These are phyloP conservation scores for Sebastes reedi DNA, from an alignment of 2,797 vertebrate species.

Conservation along the genomic window DNA sequence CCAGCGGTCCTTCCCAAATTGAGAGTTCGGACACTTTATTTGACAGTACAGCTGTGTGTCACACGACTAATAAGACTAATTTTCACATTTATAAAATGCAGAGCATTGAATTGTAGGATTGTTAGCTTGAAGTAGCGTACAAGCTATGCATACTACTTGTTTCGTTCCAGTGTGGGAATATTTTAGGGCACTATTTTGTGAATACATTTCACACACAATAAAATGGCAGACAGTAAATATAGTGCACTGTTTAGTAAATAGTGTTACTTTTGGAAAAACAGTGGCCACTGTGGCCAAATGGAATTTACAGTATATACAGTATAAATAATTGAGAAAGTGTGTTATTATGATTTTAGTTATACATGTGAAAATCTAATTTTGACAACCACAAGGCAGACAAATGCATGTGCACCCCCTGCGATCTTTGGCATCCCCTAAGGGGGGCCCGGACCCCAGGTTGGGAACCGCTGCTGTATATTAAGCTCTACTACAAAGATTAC, in stretches of 20 bases:
- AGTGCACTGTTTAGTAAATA: not conserved
- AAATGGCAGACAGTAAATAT: not conserved
- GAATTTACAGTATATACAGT: not conserved
- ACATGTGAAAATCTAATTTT: too few species aligned
- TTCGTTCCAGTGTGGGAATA: not conserved
- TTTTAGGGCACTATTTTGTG: not conserved
- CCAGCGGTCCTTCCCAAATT: too few species aligned
- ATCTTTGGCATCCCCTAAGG: too few species aligned
- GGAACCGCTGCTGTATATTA: not conserved
- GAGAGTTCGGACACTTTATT: not conserved
- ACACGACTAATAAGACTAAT: not conserved
- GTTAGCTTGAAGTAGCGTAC: not conserved
- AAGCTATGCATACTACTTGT: not conserved
- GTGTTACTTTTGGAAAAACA: not conserved
- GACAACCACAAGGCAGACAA: too few species aligned
- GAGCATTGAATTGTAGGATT: not conserved
- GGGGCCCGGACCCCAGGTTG: too few species aligned
- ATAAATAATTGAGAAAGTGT: too few species aligned
- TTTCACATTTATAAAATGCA: not conserved
- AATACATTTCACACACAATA: not conserved
- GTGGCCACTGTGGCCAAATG: not conserved
- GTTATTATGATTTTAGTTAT: too few species aligned
- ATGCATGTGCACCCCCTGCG: too few species aligned
- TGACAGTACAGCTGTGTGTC: not conserved
- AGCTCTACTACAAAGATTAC: not conserved